Percentiles rank a stretch among this genome's conserved stretches.
Conservation (phyloP, 2,888 invertebrate species). For the Cosmopolites sordidus region DNA sequence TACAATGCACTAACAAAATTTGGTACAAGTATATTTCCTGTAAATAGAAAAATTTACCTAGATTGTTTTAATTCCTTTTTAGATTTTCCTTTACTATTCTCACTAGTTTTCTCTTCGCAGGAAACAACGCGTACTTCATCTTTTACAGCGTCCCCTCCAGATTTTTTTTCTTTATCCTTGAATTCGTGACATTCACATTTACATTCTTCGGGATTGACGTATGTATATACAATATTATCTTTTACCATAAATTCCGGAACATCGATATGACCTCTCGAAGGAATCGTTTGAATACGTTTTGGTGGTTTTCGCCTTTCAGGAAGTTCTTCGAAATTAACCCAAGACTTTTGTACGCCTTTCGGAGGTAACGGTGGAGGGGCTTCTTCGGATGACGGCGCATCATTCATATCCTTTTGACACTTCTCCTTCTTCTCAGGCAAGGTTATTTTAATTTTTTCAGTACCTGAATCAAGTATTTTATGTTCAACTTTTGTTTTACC, state of each 20-base stretch:
- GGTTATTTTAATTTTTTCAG: conserved; percentile 65
- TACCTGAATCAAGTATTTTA: conserved; percentile 16
- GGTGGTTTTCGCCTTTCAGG: conserved; percentile 78
- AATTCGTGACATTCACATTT: conserved; percentile 80
- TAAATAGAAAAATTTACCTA: conserved; percentile 1
- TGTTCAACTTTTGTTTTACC: conserved; percentile 40
- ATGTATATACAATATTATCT: conserved; percentile 60
- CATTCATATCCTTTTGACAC: conserved; percentile 13
- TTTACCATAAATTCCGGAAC: conserved; percentile 47
- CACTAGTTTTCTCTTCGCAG: background rate
- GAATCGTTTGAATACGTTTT: conserved; percentile 77
- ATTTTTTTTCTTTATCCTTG: conserved; percentile 16
- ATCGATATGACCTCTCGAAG: conserved; percentile 53
- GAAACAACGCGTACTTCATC: background rate
- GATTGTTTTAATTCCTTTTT: background rate
- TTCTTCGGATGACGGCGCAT: conserved; percentile 23
- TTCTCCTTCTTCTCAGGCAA: conserved; percentile 49
- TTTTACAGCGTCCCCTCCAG: background rate
- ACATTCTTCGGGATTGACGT: conserved; percentile 83
- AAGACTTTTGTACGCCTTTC: conserved; percentile 54
- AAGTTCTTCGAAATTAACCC: conserved; percentile 85
- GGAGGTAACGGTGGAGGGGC: conserved; percentile 51
- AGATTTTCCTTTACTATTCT: background rate
- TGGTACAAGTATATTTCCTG: background rate
- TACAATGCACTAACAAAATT: background rate